These are phyloP conservation scores for Heliconius charithonia DNA, from an alignment of 2,888 invertebrate species.

Conservation along the genomic window DNA sequence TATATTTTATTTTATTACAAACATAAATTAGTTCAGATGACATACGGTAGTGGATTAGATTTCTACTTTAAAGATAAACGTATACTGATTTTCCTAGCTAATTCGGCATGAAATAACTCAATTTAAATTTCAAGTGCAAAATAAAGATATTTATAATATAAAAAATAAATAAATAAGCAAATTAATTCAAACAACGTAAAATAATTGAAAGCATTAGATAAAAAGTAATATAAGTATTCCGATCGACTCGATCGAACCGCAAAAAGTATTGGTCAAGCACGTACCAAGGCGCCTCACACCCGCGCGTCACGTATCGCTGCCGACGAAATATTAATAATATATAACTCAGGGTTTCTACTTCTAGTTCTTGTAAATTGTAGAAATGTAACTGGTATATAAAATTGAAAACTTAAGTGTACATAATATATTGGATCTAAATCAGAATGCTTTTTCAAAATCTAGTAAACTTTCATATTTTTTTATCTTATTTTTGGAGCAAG, in stretches of 20 bases:
- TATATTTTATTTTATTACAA: too few relatives aligned
- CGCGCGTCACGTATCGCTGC: conserved; percentile 34
- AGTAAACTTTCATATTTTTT: not conserved
- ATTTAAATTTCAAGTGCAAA: too few relatives aligned
- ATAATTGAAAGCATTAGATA: conserved; percentile 37
- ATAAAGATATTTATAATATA: too few relatives aligned
- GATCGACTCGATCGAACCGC: conserved; percentile 33
- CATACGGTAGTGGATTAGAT: too few relatives aligned
- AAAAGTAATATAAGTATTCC: conserved; percentile 42
- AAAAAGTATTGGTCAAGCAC: conserved; percentile 42
- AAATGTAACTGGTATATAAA: not conserved
- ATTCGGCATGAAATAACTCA: too few relatives aligned
- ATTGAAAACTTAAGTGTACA: not conserved
- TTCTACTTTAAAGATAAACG: too few relatives aligned
- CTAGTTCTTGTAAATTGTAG: conserved; percentile 7
- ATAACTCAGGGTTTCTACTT: conserved; percentile 20
- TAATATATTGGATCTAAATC: not conserved
- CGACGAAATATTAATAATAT: conserved; percentile 39
- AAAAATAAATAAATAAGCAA: conserved; percentile 10
- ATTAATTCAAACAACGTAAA: conserved; percentile 22
- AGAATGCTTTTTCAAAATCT: not conserved
- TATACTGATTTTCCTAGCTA: too few relatives aligned
- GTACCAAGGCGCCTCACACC: conserved; percentile 22
- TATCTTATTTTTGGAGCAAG: not conserved
- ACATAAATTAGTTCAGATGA: too few relatives aligned